Percentiles rank a stretch among this genome's conserved stretches.
Evolutionary conservation across 1,140 invertebrate genomes (phyloP).

Genomic region (Tenebrio molitor): DNA sequence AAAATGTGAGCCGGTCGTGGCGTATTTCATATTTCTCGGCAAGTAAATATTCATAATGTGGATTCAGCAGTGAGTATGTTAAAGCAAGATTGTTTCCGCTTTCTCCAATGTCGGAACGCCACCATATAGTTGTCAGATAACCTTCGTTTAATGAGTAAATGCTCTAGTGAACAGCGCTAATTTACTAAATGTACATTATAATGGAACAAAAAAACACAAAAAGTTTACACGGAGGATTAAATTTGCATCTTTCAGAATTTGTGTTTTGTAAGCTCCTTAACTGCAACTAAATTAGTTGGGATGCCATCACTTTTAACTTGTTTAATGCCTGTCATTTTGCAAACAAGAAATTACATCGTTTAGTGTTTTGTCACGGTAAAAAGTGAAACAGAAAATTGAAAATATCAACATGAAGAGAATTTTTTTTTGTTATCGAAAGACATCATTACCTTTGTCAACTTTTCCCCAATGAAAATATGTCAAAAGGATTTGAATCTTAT

Average conservation of each 20-base stretch:
- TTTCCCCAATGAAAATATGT: no score
- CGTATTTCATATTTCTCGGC: not conserved
- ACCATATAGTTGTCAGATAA: conserved; percentile 14
- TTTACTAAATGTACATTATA: conserved; percentile 1
- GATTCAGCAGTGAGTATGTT: no score
- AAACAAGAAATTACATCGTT: no score
- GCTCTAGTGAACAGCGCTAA: conserved; percentile 25
- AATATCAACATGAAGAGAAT: no score
- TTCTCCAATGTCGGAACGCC: conserved; percentile 1
- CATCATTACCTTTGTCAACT: no score
- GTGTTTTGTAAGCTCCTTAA: not conserved
- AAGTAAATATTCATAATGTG: not conserved
- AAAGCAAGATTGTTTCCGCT: conserved; percentile 8
- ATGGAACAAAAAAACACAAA: conserved; percentile 10
- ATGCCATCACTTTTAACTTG: not conserved
- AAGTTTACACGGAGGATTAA: conserved; percentile 11
- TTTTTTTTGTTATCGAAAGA: no score
- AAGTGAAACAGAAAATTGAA: no score
- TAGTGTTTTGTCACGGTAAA: no score
- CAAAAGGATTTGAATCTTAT: no score
- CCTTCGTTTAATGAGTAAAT: conserved; percentile 11
- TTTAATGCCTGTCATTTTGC: no score
- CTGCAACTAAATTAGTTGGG: not conserved
- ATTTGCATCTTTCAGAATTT: not conserved
- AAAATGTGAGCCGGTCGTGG: not conserved